Percentiles rank a stretch among this genome's conserved stretches.
Evolutionary conservation across 2,797 vertebrate genomes (phyloP).

Genomic region (Falco concolor): DNA sequence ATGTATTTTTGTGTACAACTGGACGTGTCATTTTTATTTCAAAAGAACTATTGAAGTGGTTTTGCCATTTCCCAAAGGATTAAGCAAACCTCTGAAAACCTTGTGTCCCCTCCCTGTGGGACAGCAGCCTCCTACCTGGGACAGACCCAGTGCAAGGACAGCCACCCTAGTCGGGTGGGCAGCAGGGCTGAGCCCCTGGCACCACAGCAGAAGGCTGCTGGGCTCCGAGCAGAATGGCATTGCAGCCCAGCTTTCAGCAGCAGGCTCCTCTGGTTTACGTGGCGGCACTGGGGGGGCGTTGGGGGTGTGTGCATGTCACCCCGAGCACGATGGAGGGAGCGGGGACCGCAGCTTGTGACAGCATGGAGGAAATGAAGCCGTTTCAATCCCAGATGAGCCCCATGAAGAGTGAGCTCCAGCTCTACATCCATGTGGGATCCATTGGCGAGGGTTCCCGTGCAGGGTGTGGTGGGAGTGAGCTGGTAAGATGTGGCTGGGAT

Average conservation of each 20-base stretch:
- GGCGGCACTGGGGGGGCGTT: background rate
- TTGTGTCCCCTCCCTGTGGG: rapidly evolving
- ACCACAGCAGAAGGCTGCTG: background rate
- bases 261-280: background rate
- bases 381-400: background rate
- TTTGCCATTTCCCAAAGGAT: background rate
- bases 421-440: rapidly evolving
- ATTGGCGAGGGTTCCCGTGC: rapidly evolving
- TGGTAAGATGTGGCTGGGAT: background rate
- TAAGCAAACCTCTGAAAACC: background rate
- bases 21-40: rapidly evolving
- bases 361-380: rapidly evolving
- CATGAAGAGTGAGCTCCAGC: background rate
- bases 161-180: rapidly evolving
- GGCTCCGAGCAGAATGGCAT: background rate
- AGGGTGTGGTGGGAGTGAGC: background rate
- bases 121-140: background rate
- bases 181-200: background rate
- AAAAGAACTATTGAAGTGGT: background rate
- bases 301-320: rapidly evolving
- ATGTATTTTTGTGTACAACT: background rate
- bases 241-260: background rate
- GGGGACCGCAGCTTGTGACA: background rate
- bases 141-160: background rate
- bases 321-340: background rate